Evolutionary conservation across 2,888 invertebrate genomes (phyloP), one percentile per base, ranked within the genome.

Genomic region (Sacculina carcini): DNA sequence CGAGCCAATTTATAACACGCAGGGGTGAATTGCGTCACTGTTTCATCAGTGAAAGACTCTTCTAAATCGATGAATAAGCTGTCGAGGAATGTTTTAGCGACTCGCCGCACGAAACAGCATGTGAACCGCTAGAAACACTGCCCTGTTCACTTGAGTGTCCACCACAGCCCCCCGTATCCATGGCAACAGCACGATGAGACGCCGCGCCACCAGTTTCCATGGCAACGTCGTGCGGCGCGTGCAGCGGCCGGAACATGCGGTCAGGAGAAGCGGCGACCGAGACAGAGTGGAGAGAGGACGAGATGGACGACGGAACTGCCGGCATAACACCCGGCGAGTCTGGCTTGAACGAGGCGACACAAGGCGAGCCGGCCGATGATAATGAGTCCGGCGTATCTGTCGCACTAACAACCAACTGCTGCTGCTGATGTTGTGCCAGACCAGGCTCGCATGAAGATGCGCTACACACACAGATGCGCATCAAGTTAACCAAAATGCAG

Each of bases 221-320:
- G 7, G 42, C 26, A 9, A 42, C 42, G 28, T 42, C 42, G 16
- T 42, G 26, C 42, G 28, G 24, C 16, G 24, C 28, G 3, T 12
- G 34, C 34, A n/a, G 34, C 34, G 34, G 34, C 34, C 14, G 34
- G 14, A n/a, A n/a, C 34, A 3, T 42, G 16, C 3, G n/a, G 42
- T n/a, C n/a, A n/a, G n/a, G n/a, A n/a, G n/a, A n/a, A n/a, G n/a
- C n/a, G n/a, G n/a, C n/a, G n/a, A n/a, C n/a, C n/a, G n/a, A n/a
- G n/a, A n/a, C n/a, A n/a, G n/a, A n/a, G n/a, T n/a, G n/a, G n/a
- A n/a, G n/a, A n/a, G n/a, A n/a, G 78, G 63, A 68, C 80, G 51
- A 77, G 78, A 36, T 74, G 77, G 28, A 79, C 80, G 62, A 80
- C 80, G 59, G 79, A 79, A 49, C 65, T 78, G 54, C 78, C 77